A percentile compares a stretch with the other conserved stretches of the same genome.
These are phyloP conservation scores for Rhaphigaster nebulosa DNA, from an alignment of 2,888 invertebrate genomes.

Conservation along the genomic window DNA sequence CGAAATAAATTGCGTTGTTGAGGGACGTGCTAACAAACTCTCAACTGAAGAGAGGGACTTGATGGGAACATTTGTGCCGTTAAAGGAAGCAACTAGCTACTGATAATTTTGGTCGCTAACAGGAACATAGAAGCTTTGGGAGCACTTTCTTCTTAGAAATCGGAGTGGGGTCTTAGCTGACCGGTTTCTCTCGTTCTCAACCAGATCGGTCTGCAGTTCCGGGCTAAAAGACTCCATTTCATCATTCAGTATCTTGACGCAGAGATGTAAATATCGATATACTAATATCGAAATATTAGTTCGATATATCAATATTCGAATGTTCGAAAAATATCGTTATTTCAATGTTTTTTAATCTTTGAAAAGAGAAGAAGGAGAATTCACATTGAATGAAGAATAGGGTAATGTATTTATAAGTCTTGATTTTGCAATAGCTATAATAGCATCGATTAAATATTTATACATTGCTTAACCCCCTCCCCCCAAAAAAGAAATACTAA, in stretches of 20 bases:
- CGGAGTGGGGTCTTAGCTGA: neutral
- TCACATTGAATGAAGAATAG: no score
- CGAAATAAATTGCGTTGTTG: neutral
- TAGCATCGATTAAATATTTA: no score
- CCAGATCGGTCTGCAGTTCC: neutral
- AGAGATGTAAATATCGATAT: no score
- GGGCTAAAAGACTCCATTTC: neutral
- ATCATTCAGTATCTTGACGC: neutral
- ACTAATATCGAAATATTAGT: no score
- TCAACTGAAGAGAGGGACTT: neutral
- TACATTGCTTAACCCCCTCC: no score
- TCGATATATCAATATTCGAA: no score
- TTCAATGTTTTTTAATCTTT: no score
- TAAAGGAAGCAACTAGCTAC: neutral
- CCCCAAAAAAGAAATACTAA: no score
- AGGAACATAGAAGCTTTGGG: neutral
- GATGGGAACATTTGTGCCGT: neutral
- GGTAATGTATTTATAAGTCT: no score
- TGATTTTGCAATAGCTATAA: no score
- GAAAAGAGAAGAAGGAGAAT: no score
- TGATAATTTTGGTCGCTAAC: neutral
- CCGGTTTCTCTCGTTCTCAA: neutral
- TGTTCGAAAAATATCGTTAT: no score
- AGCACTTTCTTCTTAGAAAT: neutral
- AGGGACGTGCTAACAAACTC: neutral